These are phyloP conservation scores for Chaetophractus vellerosus DNA, from an alignment of 2,797 vertebrate species.

Conservation along the genomic window DNA sequence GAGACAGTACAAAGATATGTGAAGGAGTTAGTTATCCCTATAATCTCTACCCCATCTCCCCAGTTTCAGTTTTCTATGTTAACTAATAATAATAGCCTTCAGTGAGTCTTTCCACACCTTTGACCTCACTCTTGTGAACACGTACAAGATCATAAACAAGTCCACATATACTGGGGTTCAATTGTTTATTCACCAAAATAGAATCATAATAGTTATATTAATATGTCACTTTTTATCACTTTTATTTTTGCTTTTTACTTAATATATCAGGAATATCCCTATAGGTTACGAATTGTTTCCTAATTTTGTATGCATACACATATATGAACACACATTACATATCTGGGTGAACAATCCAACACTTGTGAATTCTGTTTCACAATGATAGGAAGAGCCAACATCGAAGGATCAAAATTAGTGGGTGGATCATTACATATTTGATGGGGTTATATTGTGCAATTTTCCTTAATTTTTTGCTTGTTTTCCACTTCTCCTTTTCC, in stretches of 20 bases:
- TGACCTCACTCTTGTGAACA: background rate
- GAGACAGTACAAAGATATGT: background rate
- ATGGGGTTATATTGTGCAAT: background rate
- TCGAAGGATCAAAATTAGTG: too few relatives aligned
- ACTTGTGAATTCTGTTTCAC: too few relatives aligned
- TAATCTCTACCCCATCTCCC: background rate
- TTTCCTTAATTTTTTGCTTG: background rate
- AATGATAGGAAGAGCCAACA: too few relatives aligned
- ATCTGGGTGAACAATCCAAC: too few relatives aligned
- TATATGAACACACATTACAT: background rate
- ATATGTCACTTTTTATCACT: constrained; percentile 25
- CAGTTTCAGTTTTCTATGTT: background rate
- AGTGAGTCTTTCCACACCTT: background rate
- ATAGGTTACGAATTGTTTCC: background rate
- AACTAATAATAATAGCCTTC: background rate
- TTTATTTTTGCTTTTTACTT: constrained; percentile 57
- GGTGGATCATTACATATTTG: background rate
- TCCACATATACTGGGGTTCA: background rate
- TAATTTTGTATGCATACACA: background rate
- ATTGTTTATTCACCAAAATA: constrained; percentile 51
- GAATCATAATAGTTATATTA: constrained; percentile 3
- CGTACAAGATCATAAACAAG: background rate
- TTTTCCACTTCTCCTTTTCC: background rate
- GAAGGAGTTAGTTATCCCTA: background rate
- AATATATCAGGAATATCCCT: background rate